phyloP scores from a whole-genome alignment of 2,888 invertebrate genomes.

The Saturnia japonica region DNA sequence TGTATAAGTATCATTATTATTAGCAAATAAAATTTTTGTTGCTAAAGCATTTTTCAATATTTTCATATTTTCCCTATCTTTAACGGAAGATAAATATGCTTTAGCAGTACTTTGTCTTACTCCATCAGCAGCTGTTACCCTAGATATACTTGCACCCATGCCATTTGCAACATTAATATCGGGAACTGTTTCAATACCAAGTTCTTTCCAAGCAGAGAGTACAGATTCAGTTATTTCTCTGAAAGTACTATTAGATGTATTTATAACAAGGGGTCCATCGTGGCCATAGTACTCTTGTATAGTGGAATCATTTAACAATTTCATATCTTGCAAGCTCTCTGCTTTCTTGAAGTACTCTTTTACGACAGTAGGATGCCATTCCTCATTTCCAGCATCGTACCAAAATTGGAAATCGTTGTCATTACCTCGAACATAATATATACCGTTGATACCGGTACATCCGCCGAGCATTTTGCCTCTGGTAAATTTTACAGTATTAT shows the following conservation, averaged over 20 bases:
- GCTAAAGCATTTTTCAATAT: conserved; percentile 15
- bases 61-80: conserved; percentile 10
- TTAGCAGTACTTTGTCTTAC: conserved; percentile 10
- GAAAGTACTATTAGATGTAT: conserved; percentile 66
- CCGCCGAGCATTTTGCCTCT: conserved; percentile 85
- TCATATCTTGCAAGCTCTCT: conserved; percentile 65
- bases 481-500: conserved; percentile 69
- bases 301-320: conserved; percentile 35
- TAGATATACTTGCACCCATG: conserved; percentile 49
- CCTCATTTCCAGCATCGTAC: conserved; percentile 74
- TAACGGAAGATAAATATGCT: neutral
- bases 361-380: conserved; percentile 79
- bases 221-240: conserved; percentile 49
- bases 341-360: conserved; percentile 73
- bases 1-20: neutral
- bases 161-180: neutral
- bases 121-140: conserved; percentile 45
- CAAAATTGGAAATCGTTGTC: conserved; percentile 76
- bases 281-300: conserved; percentile 56
- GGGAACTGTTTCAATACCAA: neutral
- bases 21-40: conserved; percentile 3
- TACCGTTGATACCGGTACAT: conserved; percentile 78
- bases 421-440: conserved; percentile 80
- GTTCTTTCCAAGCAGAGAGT: conserved; percentile 33
- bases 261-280: conserved; percentile 69